Evolutionary conservation across 1,140 invertebrate species (phyloP).

Genomic region (Drosophila pseudoobscura): DNA sequence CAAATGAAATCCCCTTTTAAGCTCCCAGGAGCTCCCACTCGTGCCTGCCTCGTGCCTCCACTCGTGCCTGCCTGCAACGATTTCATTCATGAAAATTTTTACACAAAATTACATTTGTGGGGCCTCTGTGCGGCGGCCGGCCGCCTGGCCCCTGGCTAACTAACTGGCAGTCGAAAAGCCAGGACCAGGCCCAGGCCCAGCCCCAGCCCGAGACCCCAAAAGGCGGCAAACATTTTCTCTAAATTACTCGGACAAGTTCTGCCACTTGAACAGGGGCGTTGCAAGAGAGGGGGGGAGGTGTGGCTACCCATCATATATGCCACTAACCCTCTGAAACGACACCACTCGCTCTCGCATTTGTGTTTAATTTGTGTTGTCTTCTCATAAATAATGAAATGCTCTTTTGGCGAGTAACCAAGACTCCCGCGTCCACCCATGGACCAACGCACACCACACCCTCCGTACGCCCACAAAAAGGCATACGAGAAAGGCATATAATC

Average conservation of each 20-base stretch:
- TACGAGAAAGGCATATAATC: slow-evolving; percentile 10
- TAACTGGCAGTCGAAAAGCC: slow-evolving; percentile 52
- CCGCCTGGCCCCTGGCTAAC: slow-evolving; percentile 30
- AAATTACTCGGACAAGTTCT: slow-evolving; percentile 53
- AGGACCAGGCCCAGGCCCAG: not conserved
- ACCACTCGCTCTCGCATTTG: slow-evolving; percentile 26
- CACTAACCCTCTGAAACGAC: slow-evolving; percentile 19
- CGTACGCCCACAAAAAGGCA: not conserved
- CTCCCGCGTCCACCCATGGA: slow-evolving; percentile 35
- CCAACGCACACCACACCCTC: slow-evolving; percentile 25
- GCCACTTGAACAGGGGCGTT: not conserved
- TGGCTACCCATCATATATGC: slow-evolving; percentile 25
- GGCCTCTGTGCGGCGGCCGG: not conserved
- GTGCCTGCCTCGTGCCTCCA: slow-evolving; percentile 35
- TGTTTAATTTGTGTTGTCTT: slow-evolving; percentile 75
- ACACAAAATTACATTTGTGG: slow-evolving; percentile 71
- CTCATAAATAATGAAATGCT: slow-evolving; percentile 73
- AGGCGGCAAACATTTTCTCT: slow-evolving; percentile 56
- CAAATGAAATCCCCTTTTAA: slow-evolving; percentile 16
- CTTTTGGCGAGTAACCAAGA: slow-evolving; percentile 48
- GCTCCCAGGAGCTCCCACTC: slow-evolving; percentile 33
- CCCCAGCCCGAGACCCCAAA: no score
- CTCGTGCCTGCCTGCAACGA: slow-evolving; percentile 54
- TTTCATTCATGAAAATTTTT: slow-evolving; percentile 77
- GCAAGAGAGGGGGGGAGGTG: no score